Base-by-base conservation (phyloP, 92 coral and sea anemone species). In the Palythoa heliodiscus region DNA sequence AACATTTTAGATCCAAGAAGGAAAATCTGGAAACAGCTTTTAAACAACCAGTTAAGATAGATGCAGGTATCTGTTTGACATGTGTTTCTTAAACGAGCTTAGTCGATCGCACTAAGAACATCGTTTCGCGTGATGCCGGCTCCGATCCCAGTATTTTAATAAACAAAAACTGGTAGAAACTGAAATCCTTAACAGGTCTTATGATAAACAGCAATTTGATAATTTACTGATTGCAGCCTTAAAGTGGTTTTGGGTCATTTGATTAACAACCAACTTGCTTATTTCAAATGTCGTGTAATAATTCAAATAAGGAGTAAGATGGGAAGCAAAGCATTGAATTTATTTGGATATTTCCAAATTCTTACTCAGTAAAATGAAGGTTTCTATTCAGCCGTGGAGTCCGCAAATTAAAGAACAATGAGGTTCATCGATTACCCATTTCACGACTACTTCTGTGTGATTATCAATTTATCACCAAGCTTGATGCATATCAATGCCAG, bases 111-210 rank as follows among this genome's bases (percentile, higher is more conserved):
- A 22, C 19, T 5, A 20, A 23, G 24, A n/a, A 75, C 37, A 48
- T 75, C 61, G 40, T 75, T 75, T n/a, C 16, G 79, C 73, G 47
- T 69, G 73, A 69, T 69, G 47, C 43, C 40, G 73, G 47, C 10
- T 37, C n/a, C 43, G 37, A 69, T 22, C 9, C 47, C 2, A 11
- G 6, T 75, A 3, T 52, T 48, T 14, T 37, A 25, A 37, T 37
- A 25, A 37, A 29, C 52, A 1, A 15, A 29, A 6, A 71, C 76
- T 71, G 19, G 12, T 71, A 71, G 24, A 74, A 74, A 48, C 15
- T 73, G 7, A 48, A 14, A 74, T 23, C 12, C 22, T 47, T 48
- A 38, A 39, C 76, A 71, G 76, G 67, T 60, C 67, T 71, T 20
- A 23, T 13, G 12, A 16, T 9, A 39, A 6, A 71, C 52, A 40